phyloP scores from a whole-genome alignment of 2,888 invertebrate genomes.

The Calameuta idolon region DNA sequence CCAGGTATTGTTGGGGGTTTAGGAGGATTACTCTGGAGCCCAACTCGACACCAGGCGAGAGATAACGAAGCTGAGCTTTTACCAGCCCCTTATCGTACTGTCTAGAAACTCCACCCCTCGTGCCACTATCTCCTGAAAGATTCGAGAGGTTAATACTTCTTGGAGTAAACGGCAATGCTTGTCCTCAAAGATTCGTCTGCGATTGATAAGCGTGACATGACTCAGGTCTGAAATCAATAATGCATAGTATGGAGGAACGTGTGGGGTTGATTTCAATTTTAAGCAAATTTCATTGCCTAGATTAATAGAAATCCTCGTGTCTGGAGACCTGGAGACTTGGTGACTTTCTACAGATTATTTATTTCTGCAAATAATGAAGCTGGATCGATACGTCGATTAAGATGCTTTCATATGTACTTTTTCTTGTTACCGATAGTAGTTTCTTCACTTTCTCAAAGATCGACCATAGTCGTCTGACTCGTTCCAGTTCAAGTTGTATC shows the following conservation, averaged over 20 bases:
- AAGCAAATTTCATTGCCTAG: neutral
- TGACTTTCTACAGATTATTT: neutral
- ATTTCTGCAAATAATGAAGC: neutral
- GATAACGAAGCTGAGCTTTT: slow-evolving; percentile 22
- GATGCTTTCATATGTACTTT: neutral
- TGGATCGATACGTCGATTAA: neutral
- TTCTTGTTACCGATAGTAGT: neutral
- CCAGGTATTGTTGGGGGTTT: slow-evolving; percentile 37
- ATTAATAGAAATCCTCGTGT: neutral
- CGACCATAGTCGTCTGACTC: neutral
- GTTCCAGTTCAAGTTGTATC: slow-evolving; percentile 3
- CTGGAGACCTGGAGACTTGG: neutral
- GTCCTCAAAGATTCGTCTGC: neutral
- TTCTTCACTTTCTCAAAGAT: neutral
- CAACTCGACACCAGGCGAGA: slow-evolving; percentile 35
- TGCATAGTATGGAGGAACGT: neutral
- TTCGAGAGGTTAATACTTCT: slow-evolving; percentile 1
- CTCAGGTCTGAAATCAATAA: neutral
- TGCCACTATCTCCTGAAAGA: neutral
- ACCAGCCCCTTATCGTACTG: slow-evolving; percentile 15
- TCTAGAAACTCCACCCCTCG: slow-evolving; percentile 12
- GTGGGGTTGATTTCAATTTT: neutral
- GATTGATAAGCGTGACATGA: neutral
- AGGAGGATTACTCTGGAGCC: slow-evolving; percentile 34
- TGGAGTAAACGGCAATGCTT: neutral